Base-by-base conservation (phyloP, 1,140 invertebrate genomes). In the Leptopilina clavipes region DNA sequence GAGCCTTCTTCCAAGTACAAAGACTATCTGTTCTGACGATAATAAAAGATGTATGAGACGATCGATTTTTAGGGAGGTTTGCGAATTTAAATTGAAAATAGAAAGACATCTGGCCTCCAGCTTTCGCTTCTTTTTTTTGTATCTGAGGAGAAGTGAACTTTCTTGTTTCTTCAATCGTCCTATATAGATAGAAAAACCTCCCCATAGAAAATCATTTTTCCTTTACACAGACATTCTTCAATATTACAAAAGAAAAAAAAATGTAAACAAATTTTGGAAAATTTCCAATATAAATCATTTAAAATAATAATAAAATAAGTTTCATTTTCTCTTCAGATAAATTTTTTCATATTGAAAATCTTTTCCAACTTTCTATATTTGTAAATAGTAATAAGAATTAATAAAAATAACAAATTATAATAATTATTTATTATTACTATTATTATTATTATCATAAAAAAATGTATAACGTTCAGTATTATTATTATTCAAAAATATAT, bases 1-100 rank as follows among this genome's bases (percentile, higher is more conserved):
- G 59, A n/a, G 14, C 59, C 59, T 65, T 31, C 59, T 65, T n/a
- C 22, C 11, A 31, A 22, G 25, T n/a, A 65, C 25, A 37, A 65
- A 65, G 59, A 65, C 22, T 65, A 31, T 65, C 59, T 65, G 59
- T 65, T 31, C 22, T 22, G 22, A n/a, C 59, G 59, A 65, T 31
- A 65, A 65, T 65, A 65, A 65, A 65, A 65, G 59, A 65, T 65
- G 22, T 65, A 65, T 65, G 59, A 65, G 59, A 14, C 22, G 59
- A 31, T 65, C 22, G 59, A 65, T 65, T 65, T 65, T 65, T 25
- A 65, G 25, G 59, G 25, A 65, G 59, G 25, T n/a, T 65, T 65
- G 25, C 22, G 59, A 65, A 37, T 31, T 65, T 65, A 31, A 65
- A 65, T 65, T 65, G 25, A 65, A n/a, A 65, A 65, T 65, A 65